Conservation (phyloP, 2,888 invertebrate genomes). For the Macroteleia sp. region DNA sequence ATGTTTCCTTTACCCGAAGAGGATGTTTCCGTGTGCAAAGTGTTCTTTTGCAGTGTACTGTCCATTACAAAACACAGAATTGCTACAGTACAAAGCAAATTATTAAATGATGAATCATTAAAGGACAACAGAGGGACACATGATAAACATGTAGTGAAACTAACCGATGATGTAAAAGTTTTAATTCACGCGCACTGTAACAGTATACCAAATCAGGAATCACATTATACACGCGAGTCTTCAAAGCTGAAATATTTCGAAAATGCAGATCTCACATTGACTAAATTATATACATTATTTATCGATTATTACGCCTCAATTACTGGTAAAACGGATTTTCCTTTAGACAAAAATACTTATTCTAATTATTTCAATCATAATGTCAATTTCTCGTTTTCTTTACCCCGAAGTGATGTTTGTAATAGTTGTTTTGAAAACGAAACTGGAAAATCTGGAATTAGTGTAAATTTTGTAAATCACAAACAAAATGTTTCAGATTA, state of each 20-base stretch:
- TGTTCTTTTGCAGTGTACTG: slow-evolving; percentile 4
- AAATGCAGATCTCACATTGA: slow-evolving; percentile 22
- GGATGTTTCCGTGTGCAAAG: background rate
- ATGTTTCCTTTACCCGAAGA: background rate
- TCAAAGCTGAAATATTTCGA: slow-evolving; percentile 39
- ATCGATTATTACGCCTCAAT: slow-evolving; percentile 29
- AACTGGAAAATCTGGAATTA: background rate
- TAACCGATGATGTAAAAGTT: background rate
- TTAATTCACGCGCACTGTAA: slow-evolving; percentile 25
- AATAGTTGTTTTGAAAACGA: slow-evolving; percentile 29
- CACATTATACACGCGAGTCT: slow-evolving; percentile 6
- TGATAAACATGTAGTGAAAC: background rate
- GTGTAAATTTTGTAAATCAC: background rate
- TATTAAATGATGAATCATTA: background rate
- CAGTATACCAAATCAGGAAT: slow-evolving; percentile 16
- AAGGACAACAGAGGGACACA: background rate
- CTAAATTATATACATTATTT: slow-evolving; percentile 36
- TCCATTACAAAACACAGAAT: background rate
- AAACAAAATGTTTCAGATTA: background rate
- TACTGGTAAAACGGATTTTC: slow-evolving; percentile 9
- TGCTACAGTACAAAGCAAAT: background rate
- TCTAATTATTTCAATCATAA: slow-evolving; percentile 48
- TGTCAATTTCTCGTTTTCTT: slow-evolving; percentile 32
- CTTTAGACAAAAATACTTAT: slow-evolving; percentile 22
- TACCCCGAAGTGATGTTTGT: slow-evolving; percentile 32